Percentiles rank a stretch among this genome's conserved stretches.
Conservation (phyloP, 2,113 vertebrate species). For the Bufo gargarizans region DNA sequence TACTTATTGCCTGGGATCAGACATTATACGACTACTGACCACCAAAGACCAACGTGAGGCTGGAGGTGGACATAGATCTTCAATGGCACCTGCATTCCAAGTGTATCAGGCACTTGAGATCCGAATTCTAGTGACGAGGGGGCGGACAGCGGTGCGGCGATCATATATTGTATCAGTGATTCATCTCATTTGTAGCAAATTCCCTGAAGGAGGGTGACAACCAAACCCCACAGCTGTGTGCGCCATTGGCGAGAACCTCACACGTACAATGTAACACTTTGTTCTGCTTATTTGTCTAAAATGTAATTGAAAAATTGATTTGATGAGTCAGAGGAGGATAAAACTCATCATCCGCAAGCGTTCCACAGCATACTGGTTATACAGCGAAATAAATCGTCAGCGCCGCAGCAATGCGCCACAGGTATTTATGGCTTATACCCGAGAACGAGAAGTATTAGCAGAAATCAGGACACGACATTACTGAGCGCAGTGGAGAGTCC, state of each 20-base stretch:
- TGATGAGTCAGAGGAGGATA: conserved; percentile 28
- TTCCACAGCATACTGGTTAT: background rate
- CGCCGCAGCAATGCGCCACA: background rate
- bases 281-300: conserved; percentile 43
- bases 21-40: no score
- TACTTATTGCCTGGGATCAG: no score
- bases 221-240: background rate
- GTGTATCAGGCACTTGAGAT: no score
- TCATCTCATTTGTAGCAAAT: no score
- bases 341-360: background rate
- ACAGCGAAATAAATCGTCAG: background rate
- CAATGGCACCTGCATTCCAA: no score
- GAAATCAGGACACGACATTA: background rate
- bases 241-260: background rate
- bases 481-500: no score
- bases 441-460: conserved; percentile 5
- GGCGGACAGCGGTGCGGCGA: no score
- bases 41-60: no score
- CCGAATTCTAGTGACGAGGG: no score
- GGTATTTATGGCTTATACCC: conserved; percentile 27
- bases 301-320: conserved; percentile 45
- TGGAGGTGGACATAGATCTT: no score
- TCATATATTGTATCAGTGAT: no score
- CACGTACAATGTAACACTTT: background rate
- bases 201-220: background rate